Evolutionary conservation across 1,140 invertebrate species (phyloP).

Genomic region (Mycetomoellerius zeteki): DNA sequence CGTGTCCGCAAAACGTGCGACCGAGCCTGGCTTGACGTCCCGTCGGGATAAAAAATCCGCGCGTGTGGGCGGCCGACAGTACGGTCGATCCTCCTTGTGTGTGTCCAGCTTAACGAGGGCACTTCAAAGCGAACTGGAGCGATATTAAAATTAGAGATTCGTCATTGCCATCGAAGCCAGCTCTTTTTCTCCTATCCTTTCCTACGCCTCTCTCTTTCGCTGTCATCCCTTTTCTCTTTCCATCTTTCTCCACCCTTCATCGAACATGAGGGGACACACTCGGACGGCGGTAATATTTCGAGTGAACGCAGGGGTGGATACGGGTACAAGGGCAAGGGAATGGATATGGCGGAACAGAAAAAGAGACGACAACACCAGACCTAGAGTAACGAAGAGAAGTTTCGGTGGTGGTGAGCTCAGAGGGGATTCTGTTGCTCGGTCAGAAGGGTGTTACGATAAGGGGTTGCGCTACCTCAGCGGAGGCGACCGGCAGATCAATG

Average conservation of each 20-base stretch:
- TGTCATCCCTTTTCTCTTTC: slow-evolving; percentile 8
- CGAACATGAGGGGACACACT: slow-evolving; percentile 65
- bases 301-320: slow-evolving; percentile 58
- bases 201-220: slow-evolving; percentile 35
- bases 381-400: slow-evolving; percentile 55
- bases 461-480: slow-evolving; percentile 78
- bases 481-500: slow-evolving; percentile 83
- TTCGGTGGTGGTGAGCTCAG: slow-evolving; percentile 58
- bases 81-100: slow-evolving; percentile 70
- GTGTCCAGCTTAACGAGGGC: slow-evolving; percentile 76
- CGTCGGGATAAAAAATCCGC: slow-evolving; percentile 70
- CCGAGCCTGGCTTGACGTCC: slow-evolving; percentile 55
- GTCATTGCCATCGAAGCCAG: slow-evolving; percentile 70
- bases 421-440: slow-evolving; percentile 76
- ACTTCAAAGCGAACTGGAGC: slow-evolving; percentile 82
- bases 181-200: slow-evolving; percentile 42
- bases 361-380: slow-evolving; percentile 55
- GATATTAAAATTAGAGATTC: slow-evolving; percentile 84
- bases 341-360: slow-evolving; percentile 36
- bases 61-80: slow-evolving; percentile 55
- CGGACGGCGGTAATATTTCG: slow-evolving; percentile 79
- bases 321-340: slow-evolving; percentile 33
- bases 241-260: slow-evolving; percentile 60
- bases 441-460: slow-evolving; percentile 84
- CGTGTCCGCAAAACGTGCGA: slow-evolving; percentile 70